These are phyloP conservation scores for Xiphias gladius DNA, from an alignment of 2,113 vertebrate genomes.

Conservation along the genomic window DNA sequence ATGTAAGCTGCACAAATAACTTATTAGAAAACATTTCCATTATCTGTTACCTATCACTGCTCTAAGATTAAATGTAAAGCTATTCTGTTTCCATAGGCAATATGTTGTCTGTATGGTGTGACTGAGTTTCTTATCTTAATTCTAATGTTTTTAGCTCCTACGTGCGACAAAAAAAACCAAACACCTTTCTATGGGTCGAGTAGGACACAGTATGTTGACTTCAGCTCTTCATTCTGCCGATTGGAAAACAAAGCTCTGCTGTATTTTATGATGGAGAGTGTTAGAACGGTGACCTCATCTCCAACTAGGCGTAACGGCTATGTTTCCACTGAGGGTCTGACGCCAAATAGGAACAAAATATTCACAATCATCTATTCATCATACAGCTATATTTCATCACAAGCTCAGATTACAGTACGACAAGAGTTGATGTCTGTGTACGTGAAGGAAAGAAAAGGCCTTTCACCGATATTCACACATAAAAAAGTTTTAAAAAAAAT, in stretches of 20 bases:
- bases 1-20: not conserved
- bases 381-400: not conserved
- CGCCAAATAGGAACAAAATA: constrained; percentile 2
- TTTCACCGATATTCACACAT: not conserved
- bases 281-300: constrained; percentile 9
- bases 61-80: not conserved
- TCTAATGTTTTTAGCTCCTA: not conserved
- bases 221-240: not conserved
- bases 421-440: not conserved
- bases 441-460: not conserved
- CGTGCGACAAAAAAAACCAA: not conserved
- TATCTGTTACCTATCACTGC: not conserved
- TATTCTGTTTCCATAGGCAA: not conserved
- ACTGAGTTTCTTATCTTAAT: not conserved
- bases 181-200: not conserved
- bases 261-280: not conserved
- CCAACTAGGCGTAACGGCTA: not conserved
- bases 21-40: not conserved
- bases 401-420: not conserved
- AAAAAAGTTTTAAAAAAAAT: not conserved
- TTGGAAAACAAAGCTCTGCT: constrained; percentile 34
- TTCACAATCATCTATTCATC: not conserved
- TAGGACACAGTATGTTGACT: not conserved
- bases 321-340: constrained; percentile 16
- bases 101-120: not conserved